Base-by-base conservation (phyloP, 2,113 vertebrate species). In the Triplophysa tibetana region DNA sequence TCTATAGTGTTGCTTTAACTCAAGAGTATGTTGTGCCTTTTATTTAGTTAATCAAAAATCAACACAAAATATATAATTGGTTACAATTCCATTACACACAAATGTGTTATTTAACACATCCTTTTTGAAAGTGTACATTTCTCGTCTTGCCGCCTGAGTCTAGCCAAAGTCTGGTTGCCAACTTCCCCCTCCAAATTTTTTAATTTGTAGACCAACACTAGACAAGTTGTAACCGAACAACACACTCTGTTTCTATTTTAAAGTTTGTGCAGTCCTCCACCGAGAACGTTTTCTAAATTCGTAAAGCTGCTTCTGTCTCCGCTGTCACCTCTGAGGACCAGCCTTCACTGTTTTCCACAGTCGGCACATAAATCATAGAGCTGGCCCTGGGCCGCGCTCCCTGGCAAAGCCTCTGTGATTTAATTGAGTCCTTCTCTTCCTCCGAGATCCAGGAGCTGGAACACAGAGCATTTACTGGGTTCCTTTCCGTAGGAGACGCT, bases 341-440 rank as follows among this genome's bases (percentile, higher is more conserved):
- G 45, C 45, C 24, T 77, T 77, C 62, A 38, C 62, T 33, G 61
- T 77, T 77, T 77, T 77, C 75, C 23, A 54, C 62, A 3, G 43
- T 62, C 26, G 19, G 19, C 45, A n/a, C 75, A 65, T 77, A 77
- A 77, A 65, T 77, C 75, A 77, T 77, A 77, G 33, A 65, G 19
- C 61, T 76, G 74, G 74, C 74, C 74, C 61, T 50, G 24, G 74
- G 74, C 74, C 12, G 78, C 7, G 17, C 61, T 64, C 61, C 26
- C 45, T 74, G 61, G 61, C 70, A 66, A 80, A 75, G 70, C 79
- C 70, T 64, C 70, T 65, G 79, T 74, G 50, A 60, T 73, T 70
- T 80, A 80, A 80, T 80, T 75, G 58, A 80, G 70, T 60, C 70
- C 54, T 66, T 56, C 33, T 74, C 60, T 60, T 73, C 5, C n/a